Percentiles rank a stretch among this genome's conserved stretches.
phyloP scores from a whole-genome alignment of 2,888 invertebrate genomes.

The Zootermopsis nevadensis region DNA sequence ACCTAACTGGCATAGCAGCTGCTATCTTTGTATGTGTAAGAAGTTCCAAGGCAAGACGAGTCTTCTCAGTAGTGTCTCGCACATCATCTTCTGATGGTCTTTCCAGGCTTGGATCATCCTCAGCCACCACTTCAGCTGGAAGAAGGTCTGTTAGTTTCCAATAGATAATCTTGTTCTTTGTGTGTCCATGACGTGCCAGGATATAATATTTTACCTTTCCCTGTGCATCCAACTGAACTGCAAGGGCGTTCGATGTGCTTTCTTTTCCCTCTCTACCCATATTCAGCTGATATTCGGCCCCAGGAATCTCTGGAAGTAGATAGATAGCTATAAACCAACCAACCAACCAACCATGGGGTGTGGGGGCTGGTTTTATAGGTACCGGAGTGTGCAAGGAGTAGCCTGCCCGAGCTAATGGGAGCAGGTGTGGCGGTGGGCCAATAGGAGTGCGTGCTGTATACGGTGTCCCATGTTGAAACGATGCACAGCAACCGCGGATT shows the following conservation, averaged over 20 bases:
- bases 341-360: too few relatives aligned
- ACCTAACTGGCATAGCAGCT: constrained; percentile 95
- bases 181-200: constrained; percentile 93
- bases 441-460: too few relatives aligned
- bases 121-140: constrained; percentile 89
- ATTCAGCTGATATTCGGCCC: constrained; percentile 94
- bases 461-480: too few relatives aligned
- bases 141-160: constrained; percentile 92
- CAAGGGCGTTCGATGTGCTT: constrained; percentile 87
- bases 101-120: constrained; percentile 91
- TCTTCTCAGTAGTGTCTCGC: constrained; percentile 90
- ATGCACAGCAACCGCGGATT: too few relatives aligned
- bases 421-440: too few relatives aligned
- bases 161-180: constrained; percentile 96
- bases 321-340: too few relatives aligned
- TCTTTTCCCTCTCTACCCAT: constrained; percentile 88
- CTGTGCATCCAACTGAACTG: constrained; percentile 92
- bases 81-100: constrained; percentile 90
- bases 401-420: too few relatives aligned
- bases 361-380: too few relatives aligned
- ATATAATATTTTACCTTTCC: constrained; percentile 96
- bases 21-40: constrained; percentile 91
- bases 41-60: constrained; percentile 87
- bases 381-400: too few relatives aligned
- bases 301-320: constrained; percentile 96